Conservation (phyloP, 2,113 vertebrate genomes). For the Nymphicus hollandicus region DNA sequence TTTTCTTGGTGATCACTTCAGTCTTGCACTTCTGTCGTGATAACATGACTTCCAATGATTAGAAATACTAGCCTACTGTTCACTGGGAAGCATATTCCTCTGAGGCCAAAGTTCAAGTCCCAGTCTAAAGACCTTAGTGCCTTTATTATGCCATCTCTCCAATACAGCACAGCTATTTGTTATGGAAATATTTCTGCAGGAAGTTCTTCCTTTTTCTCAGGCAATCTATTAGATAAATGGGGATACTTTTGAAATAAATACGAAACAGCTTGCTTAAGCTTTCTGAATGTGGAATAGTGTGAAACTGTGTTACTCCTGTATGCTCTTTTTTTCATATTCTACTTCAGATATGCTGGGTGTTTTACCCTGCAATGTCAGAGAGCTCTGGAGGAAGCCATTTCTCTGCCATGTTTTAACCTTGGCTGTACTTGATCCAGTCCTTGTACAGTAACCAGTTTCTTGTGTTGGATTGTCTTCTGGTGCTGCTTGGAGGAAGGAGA, state of each 20-base stretch:
- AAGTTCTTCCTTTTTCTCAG: neutral
- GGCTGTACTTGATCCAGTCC: neutral
- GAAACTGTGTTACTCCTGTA: neutral
- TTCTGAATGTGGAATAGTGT: neutral
- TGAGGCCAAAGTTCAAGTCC: neutral
- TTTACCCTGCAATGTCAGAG: neutral
- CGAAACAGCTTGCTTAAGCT: neutral
- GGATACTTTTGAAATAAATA: neutral
- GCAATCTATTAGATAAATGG: neutral
- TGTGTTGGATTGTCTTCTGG: neutral
- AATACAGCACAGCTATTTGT: neutral
- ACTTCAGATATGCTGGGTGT: neutral
- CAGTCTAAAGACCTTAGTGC: neutral
- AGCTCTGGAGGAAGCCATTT: neutral
- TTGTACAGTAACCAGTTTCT: neutral
- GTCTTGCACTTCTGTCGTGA: accelerated
- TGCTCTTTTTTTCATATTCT: neutral
- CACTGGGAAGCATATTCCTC: neutral
- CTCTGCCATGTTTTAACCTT: neutral
- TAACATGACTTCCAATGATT: neutral
- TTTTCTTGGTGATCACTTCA: neutral
- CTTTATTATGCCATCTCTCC: neutral
- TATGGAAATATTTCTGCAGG: neutral
- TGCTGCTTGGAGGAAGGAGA: neutral
- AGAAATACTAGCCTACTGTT: neutral